Conservation (phyloP, 2,888 invertebrate genomes). For the Epirrhoe tristata region DNA sequence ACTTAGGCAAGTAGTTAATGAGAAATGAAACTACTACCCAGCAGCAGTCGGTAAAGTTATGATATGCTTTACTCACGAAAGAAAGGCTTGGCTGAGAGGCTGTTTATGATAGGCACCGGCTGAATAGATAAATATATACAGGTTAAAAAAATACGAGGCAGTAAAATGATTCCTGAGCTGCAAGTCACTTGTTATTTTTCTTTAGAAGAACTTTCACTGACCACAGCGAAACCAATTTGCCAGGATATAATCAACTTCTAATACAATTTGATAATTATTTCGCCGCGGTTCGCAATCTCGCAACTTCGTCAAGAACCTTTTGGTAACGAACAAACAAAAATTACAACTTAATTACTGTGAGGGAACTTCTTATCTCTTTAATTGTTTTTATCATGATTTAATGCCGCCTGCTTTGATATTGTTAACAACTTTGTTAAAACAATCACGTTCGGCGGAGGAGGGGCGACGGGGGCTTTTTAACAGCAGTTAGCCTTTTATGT, state of each 20-base stretch:
- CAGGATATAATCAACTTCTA: conserved; percentile 10
- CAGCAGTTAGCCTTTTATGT: background rate
- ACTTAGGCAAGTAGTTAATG: no score
- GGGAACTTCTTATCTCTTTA: conserved; percentile 65
- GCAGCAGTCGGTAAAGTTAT: no score
- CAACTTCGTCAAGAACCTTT: conserved; percentile 41
- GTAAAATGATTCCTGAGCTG: no score
- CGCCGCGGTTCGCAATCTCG: conserved; percentile 26
- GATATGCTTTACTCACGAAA: no score
- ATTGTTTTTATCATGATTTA: conserved; percentile 70
- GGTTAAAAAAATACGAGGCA: no score
- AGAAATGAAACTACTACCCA: no score
- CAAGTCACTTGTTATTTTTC: background rate
- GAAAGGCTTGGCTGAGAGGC: no score
- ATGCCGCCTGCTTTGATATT: conserved; percentile 51
- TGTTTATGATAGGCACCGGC: no score
- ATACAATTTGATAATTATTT: conserved; percentile 25
- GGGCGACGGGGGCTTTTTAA: background rate
- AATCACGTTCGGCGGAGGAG: conserved; percentile 33
- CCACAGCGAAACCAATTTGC: conserved; percentile 10
- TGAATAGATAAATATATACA: no score
- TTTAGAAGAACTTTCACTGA: background rate
- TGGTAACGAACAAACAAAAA: conserved; percentile 65
- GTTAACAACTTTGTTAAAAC: conserved; percentile 50
- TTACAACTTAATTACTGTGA: conserved; percentile 66